Conservation (phyloP, 1,140 invertebrate species). For the Anoplophora glabripennis region DNA sequence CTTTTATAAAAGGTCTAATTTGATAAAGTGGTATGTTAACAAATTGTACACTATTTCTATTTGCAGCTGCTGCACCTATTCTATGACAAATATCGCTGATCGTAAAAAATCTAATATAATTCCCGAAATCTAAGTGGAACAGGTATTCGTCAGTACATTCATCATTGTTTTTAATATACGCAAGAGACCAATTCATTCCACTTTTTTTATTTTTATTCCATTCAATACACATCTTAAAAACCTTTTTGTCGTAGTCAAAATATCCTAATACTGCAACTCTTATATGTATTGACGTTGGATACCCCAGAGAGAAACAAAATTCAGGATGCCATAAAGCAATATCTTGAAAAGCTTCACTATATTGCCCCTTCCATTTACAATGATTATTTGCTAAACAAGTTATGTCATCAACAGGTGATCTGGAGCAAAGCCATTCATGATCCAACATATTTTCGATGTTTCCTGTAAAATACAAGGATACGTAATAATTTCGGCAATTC, state of each 20-base stretch:
- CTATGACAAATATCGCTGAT: too few relatives aligned
- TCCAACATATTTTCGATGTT: too few relatives aligned
- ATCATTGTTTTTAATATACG: too few relatives aligned
- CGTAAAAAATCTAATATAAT: too few relatives aligned
- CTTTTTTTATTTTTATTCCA: too few relatives aligned
- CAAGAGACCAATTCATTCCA: too few relatives aligned
- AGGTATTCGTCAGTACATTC: too few relatives aligned
- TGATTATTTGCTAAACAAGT: conserved; percentile 13
- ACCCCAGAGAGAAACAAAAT: not conserved
- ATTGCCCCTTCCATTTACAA: conserved; percentile 19
- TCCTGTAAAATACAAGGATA: conserved; percentile 20
- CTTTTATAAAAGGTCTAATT: too few relatives aligned
- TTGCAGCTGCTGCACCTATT: too few relatives aligned
- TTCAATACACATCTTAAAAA: not conserved
- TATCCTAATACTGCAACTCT: not conserved
- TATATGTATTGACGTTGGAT: not conserved
- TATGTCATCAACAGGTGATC: not conserved
- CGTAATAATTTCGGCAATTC: conserved; percentile 10
- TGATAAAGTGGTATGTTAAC: too few relatives aligned
- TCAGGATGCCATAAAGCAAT: not conserved
- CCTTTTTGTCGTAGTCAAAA: not conserved
- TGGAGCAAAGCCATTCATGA: conserved; percentile 25
- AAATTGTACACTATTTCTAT: too few relatives aligned
- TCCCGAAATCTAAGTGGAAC: too few relatives aligned
- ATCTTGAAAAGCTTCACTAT: not conserved